Evolutionary conservation across 1,140 invertebrate genomes (phyloP).

Genomic region (Ostrea edulis): DNA sequence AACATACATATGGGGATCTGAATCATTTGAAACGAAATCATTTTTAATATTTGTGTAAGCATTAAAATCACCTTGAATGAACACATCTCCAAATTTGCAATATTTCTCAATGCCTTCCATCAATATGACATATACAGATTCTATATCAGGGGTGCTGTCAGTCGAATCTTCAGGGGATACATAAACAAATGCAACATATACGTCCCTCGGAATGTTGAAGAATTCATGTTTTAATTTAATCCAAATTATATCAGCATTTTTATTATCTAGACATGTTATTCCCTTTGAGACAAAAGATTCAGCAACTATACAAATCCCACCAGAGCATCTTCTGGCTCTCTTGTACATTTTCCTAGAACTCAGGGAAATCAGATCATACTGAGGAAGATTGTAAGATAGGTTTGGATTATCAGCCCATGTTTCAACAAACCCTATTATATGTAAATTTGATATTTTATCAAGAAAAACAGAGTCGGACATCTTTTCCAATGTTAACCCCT

Average conservation of each 20-base stretch:
- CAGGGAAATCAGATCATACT: neutral
- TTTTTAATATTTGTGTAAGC: constrained; percentile 23
- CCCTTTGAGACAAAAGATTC: constrained; percentile 32
- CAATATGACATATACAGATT: neutral
- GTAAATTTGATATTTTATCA: neutral
- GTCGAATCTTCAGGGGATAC: constrained; percentile 29
- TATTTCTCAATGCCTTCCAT: constrained; percentile 2
- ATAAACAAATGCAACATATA: constrained; percentile 37
- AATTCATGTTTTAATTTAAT: constrained; percentile 10
- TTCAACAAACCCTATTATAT: constrained; percentile 39
- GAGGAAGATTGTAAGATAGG: neutral
- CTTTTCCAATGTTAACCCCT: constrained; percentile 22
- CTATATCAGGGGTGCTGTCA: neutral
- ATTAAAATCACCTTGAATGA: constrained; percentile 47
- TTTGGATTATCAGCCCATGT: constrained; percentile 37
- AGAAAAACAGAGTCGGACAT: neutral
- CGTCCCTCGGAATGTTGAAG: constrained; percentile 1
- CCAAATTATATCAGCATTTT: constrained; percentile 19
- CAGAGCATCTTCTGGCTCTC: constrained; percentile 42
- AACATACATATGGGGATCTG: neutral
- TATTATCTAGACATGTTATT: neutral
- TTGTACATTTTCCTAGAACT: constrained; percentile 23
- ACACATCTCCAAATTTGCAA: constrained; percentile 36
- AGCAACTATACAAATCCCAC: constrained; percentile 39
- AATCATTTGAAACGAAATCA: constrained; percentile 37